A percentile compares a stretch with the other conserved stretches of the same genome.
Evolutionary conservation across 2,797 vertebrate genomes (phyloP).

Genomic region (Xerus rutilus): DNA sequence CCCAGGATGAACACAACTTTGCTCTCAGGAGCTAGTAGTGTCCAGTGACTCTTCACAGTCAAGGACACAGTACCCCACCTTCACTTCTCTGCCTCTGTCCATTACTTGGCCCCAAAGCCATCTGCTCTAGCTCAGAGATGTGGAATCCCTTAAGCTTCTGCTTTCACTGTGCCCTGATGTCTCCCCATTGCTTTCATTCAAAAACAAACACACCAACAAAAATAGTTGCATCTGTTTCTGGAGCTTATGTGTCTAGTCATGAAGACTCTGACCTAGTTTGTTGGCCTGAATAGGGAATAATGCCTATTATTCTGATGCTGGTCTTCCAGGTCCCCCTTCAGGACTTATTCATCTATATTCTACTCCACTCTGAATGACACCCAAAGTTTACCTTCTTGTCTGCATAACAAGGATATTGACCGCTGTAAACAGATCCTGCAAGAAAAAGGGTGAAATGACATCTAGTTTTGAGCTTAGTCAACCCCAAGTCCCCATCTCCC

Average conservation of each 20-base stretch:
- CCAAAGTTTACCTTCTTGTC: background rate
- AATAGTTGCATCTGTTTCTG: background rate
- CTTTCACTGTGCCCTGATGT: background rate
- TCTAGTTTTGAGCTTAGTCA: background rate
- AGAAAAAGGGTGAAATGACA: background rate
- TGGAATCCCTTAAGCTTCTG: background rate
- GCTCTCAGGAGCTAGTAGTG: background rate
- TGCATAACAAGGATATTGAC: background rate
- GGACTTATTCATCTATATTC: background rate
- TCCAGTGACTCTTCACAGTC: background rate
- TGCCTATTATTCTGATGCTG: background rate
- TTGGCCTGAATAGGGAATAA: background rate
- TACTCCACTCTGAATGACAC: background rate
- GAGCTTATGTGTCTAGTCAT: background rate
- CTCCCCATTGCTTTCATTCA: background rate
- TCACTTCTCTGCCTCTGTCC: background rate
- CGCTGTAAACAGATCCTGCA: background rate
- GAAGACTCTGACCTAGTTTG: background rate
- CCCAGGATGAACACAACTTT: background rate
- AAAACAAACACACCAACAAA: background rate
- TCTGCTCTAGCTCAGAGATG: background rate
- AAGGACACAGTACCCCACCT: background rate
- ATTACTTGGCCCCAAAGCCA: background rate
- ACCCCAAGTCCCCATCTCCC: background rate
- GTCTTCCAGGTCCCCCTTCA: background rate